Evolutionary conservation across 2,113 vertebrate genomes (phyloP).

Genomic region (Myiozetetes cayanensis): DNA sequence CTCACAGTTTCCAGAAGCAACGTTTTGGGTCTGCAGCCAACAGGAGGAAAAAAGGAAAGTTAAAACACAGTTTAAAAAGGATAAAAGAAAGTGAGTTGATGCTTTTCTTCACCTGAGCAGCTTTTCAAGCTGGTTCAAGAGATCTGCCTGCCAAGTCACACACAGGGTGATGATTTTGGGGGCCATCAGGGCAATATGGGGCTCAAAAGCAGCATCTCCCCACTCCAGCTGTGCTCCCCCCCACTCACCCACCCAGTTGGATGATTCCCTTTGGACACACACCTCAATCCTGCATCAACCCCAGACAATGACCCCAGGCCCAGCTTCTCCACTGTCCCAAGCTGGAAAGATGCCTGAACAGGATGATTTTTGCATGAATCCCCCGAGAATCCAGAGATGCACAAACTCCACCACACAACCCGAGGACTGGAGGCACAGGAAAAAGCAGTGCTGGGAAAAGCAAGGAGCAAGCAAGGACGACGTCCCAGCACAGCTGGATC

Average conservation of each 20-base stretch:
- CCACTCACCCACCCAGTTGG: neutral
- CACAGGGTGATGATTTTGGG: neutral
- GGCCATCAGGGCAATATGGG: rapidly evolving
- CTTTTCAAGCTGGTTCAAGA: neutral
- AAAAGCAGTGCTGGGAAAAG: neutral
- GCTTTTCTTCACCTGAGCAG: neutral
- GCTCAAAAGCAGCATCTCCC: neutral
- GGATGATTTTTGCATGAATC: neutral
- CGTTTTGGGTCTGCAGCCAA: neutral
- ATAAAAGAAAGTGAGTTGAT: neutral
- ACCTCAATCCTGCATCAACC: neutral
- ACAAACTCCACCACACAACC: neutral
- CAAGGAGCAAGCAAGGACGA: neutral
- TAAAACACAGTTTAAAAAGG: neutral
- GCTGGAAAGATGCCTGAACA: neutral
- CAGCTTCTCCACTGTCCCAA: neutral
- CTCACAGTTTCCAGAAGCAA: neutral
- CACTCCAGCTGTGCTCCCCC: rapidly evolving
- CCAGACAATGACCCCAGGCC: rapidly evolving
- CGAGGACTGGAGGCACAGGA: rapidly evolving
- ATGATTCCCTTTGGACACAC: neutral
- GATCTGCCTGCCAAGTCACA: neutral
- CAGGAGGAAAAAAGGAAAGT: neutral
- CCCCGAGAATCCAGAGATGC: neutral
- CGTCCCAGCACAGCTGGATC: neutral